Conservation (phyloP, 2,888 invertebrate species). For the Ethmia dodecea region DNA sequence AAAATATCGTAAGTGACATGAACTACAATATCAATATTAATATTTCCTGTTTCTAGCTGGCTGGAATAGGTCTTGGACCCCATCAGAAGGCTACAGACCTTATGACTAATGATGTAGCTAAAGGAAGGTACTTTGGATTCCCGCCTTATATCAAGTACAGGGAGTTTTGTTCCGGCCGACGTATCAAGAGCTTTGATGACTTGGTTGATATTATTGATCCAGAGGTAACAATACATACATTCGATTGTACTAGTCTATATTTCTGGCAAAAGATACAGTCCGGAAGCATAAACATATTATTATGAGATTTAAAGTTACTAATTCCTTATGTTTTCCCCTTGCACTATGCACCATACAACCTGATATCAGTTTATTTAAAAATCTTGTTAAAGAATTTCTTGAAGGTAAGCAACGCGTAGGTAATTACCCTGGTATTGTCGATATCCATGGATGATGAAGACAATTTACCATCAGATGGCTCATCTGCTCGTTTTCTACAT, state of each 20-base stretch:
- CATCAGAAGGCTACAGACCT: constrained; percentile 28
- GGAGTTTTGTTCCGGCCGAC: constrained; percentile 85
- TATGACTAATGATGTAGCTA: constrained; percentile 30
- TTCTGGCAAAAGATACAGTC: neutral
- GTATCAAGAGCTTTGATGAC: constrained; percentile 82
- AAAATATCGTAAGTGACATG: neutral
- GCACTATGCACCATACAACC: constrained; percentile 1
- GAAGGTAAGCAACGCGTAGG: neutral
- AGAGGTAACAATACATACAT: constrained; percentile 18
- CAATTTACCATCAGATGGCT: too few species aligned
- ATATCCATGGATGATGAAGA: too few species aligned
- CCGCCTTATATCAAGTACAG: constrained; percentile 91
- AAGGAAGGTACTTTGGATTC: constrained; percentile 85
- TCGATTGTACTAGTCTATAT: neutral
- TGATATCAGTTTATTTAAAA: constrained; percentile 1
- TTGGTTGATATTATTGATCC: constrained; percentile 81
- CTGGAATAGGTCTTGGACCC: constrained; percentile 25
- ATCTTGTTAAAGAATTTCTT: neutral
- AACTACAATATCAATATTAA: neutral
- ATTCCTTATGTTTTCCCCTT: neutral
- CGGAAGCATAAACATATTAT: neutral
- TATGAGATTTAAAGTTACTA: neutral
- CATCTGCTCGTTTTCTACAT: too few species aligned
- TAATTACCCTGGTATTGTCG: too few species aligned
- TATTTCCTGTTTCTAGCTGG: constrained; percentile 24